Evolutionary conservation across 2,113 vertebrate species (phyloP).

Genomic region (Todiramphus chloris): DNA sequence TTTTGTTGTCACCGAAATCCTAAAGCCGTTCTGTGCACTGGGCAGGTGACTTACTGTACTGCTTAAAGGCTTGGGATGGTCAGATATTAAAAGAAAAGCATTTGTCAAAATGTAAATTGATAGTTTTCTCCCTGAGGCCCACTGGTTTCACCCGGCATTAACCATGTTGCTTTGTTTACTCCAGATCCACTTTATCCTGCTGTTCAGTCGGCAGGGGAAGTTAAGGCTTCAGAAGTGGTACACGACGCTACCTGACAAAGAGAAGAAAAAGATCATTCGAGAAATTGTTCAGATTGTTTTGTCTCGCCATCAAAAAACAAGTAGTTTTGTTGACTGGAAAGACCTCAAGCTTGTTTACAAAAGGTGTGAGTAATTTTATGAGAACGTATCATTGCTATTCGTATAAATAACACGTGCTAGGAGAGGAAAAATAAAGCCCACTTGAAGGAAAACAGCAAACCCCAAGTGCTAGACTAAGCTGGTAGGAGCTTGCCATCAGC

Average conservation of each 20-base stretch:
- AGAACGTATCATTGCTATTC: neutral
- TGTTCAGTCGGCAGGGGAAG: slow-evolving; percentile 98
- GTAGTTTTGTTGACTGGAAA: slow-evolving; percentile 97
- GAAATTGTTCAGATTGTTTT: slow-evolving; percentile 92
- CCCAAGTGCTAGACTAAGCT: neutral
- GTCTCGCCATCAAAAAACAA: slow-evolving; percentile 86
- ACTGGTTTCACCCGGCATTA: neutral
- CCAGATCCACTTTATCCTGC: slow-evolving; percentile 95
- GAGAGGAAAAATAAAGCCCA: neutral
- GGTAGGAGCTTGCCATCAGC: neutral
- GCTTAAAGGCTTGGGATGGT: neutral
- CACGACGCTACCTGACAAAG: slow-evolving; percentile 87
- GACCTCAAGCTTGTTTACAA: slow-evolving; percentile 98
- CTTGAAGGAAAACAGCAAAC: neutral
- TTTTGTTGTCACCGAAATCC: neutral
- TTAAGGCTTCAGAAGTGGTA: slow-evolving; percentile 98
- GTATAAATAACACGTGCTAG: neutral
- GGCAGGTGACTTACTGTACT: neutral
- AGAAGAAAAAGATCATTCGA: slow-evolving; percentile 92
- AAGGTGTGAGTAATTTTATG: slow-evolving; percentile 83
- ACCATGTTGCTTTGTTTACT: slow-evolving; percentile 46
- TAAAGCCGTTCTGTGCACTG: neutral
- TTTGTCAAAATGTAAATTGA: neutral
- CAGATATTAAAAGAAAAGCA: neutral
- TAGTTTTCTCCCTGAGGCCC: neutral